These are phyloP conservation scores for Adelosebastes latens DNA, from an alignment of 2,797 vertebrate genomes.

Conservation along the genomic window DNA sequence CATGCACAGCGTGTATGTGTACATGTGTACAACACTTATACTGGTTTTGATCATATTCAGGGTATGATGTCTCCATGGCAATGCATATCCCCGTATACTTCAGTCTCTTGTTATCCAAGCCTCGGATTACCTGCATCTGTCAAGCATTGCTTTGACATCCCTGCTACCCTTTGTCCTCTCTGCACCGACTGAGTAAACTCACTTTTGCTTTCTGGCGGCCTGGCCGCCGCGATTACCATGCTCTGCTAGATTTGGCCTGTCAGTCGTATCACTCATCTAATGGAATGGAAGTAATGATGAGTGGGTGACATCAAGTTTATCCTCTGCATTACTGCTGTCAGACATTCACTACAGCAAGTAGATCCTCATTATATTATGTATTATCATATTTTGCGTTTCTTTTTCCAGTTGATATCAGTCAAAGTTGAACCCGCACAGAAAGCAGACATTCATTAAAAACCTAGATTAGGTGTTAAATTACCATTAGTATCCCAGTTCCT, in stretches of 20 bases:
- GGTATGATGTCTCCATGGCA: neutral
- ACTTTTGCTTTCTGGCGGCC: neutral
- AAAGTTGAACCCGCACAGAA: neutral
- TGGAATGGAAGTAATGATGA: neutral
- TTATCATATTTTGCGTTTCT: neutral
- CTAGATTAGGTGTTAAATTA: neutral
- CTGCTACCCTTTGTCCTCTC: constrained; percentile 1
- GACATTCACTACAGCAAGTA: neutral
- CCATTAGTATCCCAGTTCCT: neutral
- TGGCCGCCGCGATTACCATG: neutral
- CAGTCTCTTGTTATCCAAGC: neutral
- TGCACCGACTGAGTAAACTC: neutral
- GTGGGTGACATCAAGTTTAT: neutral
- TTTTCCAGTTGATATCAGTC: neutral
- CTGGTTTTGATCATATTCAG: neutral
- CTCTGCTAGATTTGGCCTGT: neutral
- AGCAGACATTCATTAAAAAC: neutral
- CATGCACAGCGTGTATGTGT: neutral
- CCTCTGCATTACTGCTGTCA: neutral
- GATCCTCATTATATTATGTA: neutral
- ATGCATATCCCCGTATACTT: neutral
- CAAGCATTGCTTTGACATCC: neutral
- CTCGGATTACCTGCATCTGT: neutral
- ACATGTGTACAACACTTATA: too few relatives aligned
- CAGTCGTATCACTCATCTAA: neutral